A percentile compares a stretch with the other conserved stretches of the same genome.
Evolutionary conservation across 2,888 invertebrate genomes (phyloP).

Genomic region (Rugalucina vietnamica): DNA sequence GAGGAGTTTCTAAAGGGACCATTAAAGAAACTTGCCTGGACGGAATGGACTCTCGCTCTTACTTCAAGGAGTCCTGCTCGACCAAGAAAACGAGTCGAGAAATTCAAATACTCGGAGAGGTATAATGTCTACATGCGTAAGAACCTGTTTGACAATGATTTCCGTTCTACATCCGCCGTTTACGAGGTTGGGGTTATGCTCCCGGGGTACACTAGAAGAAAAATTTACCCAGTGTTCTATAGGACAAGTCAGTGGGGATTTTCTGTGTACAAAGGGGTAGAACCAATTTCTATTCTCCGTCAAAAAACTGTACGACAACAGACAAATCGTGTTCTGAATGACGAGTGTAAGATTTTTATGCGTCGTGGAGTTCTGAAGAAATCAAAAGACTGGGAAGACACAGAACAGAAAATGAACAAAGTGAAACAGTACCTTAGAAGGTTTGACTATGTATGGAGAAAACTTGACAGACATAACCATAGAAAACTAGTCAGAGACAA

Average conservation of each 20-base stretch:
- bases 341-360: slow-evolving; percentile 58
- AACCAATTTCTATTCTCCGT: slow-evolving; percentile 31
- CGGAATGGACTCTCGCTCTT: slow-evolving; percentile 59
- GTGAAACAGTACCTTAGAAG: slow-evolving; percentile 45
- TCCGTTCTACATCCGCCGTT: slow-evolving; percentile 35
- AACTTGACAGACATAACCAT: not conserved
- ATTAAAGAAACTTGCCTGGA: slow-evolving; percentile 58
- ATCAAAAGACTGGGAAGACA: not conserved
- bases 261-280: not conserved
- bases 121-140: not conserved
- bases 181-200: slow-evolving; percentile 66
- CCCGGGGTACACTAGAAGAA: slow-evolving; percentile 47
- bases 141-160: slow-evolving; percentile 8
- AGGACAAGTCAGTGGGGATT: not conserved
- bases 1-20: slow-evolving; percentile 56
- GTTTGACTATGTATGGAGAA: slow-evolving; percentile 69
- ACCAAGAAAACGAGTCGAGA: not conserved
- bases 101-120: not conserved
- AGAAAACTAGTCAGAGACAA: not conserved
- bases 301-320: slow-evolving; percentile 44
- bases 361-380: slow-evolving; percentile 49
- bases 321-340: slow-evolving; percentile 48
- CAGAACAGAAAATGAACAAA: not conserved
- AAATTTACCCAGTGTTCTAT: slow-evolving; percentile 62
- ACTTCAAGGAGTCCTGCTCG: slow-evolving; percentile 25